Evolutionary conservation across 64 coral and sea anemone genomes (phyloP).

Genomic region (Montipora cactus): DNA sequence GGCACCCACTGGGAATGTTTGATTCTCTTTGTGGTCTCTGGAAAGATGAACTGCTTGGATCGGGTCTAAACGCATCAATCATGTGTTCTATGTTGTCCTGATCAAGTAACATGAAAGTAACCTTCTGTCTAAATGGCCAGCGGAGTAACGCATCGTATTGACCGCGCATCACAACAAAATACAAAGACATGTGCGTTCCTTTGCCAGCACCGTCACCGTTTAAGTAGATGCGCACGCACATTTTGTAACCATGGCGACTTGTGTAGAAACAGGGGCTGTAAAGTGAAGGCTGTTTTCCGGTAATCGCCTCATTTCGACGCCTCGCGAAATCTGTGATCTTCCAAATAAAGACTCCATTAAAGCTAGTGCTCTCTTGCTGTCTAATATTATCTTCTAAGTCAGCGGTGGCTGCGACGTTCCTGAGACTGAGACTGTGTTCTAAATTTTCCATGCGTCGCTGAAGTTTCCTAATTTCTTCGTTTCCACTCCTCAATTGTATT

Average conservation of each 20-base stretch:
- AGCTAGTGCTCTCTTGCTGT: neutral
- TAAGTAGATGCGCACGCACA: constrained; percentile 42
- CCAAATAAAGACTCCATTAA: constrained; percentile 58
- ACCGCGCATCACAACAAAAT: constrained; percentile 46
- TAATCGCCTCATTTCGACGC: constrained; percentile 37
- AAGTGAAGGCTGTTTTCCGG: constrained; percentile 38
- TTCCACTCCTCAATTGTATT: constrained; percentile 7
- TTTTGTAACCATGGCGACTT: constrained; percentile 51
- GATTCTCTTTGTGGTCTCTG: constrained; percentile 52
- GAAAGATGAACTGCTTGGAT: constrained; percentile 53
- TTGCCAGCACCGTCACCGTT: constrained; percentile 34
- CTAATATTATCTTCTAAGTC: constrained; percentile 65
- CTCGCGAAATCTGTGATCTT: constrained; percentile 61
- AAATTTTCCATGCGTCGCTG: constrained; percentile 35
- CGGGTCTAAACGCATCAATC: constrained; percentile 61
- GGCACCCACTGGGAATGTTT: constrained; percentile 59
- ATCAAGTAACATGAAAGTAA: constrained; percentile 66
- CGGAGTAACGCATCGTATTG: constrained; percentile 39
- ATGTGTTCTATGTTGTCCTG: constrained; percentile 69
- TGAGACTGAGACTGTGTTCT: constrained; percentile 35
- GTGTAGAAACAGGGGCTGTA: constrained; percentile 67
- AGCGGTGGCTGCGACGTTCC: constrained; percentile 23
- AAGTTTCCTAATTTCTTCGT: constrained; percentile 40
- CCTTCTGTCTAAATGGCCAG: constrained; percentile 44
- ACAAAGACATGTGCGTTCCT: constrained; percentile 30